Percentiles rank a stretch among this genome's conserved stretches.
Conservation (phyloP, 2,888 invertebrate genomes). For the Mythimna vitellina region DNA sequence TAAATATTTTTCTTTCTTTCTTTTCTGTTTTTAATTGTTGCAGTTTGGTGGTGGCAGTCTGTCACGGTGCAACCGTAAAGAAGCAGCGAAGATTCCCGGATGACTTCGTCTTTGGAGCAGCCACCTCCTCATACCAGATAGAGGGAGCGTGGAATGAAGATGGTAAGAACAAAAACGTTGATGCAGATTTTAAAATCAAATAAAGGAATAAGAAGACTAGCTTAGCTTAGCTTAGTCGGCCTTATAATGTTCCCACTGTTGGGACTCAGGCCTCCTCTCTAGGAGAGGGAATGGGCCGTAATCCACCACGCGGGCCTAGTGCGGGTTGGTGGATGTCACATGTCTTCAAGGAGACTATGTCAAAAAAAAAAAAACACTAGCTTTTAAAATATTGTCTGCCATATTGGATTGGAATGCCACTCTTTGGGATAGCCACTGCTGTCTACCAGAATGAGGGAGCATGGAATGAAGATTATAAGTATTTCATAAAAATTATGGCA, state of each 20-base stretch:
- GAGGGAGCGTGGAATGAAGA: constrained; percentile 76
- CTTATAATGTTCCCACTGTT: no score
- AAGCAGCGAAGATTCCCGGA: background rate
- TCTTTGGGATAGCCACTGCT: constrained; percentile 78
- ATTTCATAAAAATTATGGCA: background rate
- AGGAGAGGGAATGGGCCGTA: no score
- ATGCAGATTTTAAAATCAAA: background rate
- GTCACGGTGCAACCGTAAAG: constrained; percentile 42
- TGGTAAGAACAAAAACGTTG: constrained; percentile 47
- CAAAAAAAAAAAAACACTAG: no score
- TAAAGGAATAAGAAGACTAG: no score
- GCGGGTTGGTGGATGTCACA: no score
- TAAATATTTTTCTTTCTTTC: no score
- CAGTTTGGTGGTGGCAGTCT: constrained; percentile 19
- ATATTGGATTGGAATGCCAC: background rate
- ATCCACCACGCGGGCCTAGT: no score
- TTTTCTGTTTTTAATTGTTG: background rate
- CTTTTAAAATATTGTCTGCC: no score
- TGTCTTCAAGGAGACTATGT: no score
- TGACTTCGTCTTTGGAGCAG: constrained; percentile 75
- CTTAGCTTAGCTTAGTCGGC: no score
- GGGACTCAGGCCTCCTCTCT: no score
- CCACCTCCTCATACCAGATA: constrained; percentile 77
- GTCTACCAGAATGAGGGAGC: constrained; percentile 71
- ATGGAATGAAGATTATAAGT: constrained; percentile 18